These are phyloP conservation scores for Parasteatoda lunata DNA, from an alignment of 2,888 invertebrate species.

Conservation along the genomic window DNA sequence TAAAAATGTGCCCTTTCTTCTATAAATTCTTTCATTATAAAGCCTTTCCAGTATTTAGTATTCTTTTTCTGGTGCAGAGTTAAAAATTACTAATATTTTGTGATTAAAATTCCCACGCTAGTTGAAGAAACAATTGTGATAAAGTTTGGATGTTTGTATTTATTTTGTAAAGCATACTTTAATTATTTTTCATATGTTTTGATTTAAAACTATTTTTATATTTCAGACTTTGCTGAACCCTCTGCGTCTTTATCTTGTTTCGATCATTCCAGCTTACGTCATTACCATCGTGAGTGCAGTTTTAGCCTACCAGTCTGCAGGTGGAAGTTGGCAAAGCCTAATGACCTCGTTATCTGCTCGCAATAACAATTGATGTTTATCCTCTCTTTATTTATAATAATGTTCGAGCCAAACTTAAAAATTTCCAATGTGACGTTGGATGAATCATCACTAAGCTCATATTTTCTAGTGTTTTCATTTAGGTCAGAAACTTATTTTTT, in stretches of 20 bases:
- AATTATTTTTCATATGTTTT: not conserved
- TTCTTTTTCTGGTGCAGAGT: no score
- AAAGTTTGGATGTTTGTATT: no score
- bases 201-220: no score
- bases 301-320: slow-evolving; percentile 75
- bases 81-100: no score
- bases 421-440: not conserved
- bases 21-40: no score
- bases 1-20: no score
- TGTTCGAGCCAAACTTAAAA: not conserved
- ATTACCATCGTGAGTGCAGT: slow-evolving; percentile 80
- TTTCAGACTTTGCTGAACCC: slow-evolving; percentile 83
- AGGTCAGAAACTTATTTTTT: slow-evolving; percentile 62
- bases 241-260: slow-evolving; percentile 81
- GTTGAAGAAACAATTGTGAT: no score
- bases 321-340: slow-evolving; percentile 70
- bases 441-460: slow-evolving; percentile 52
- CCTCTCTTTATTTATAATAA: not conserved
- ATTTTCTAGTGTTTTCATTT: slow-evolving; percentile 61
- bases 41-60: no score
- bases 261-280: slow-evolving; percentile 82
- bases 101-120: no score
- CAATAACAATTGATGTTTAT: slow-evolving; percentile 57
- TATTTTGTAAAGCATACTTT: not conserved
- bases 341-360: slow-evolving; percentile 49